Evolutionary conservation across 2,113 vertebrate genomes (phyloP).

Genomic region (Misgurnus anguillicaudatus): DNA sequence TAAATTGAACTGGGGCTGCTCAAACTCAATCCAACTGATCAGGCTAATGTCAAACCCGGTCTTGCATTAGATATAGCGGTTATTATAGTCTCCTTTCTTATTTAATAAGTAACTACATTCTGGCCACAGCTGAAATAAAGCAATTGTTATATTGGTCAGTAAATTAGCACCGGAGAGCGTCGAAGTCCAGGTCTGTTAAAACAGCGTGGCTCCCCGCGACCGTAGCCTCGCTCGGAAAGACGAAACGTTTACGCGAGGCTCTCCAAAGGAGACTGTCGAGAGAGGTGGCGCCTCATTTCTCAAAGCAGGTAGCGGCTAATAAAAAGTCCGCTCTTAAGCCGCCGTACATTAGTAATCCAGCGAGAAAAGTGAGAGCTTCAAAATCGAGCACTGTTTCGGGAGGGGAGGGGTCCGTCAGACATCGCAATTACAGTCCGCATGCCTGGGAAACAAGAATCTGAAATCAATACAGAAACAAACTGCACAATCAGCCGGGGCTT

Average conservation of each 20-base stretch:
- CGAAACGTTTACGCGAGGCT: conserved; percentile 71
- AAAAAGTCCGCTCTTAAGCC: conserved; percentile 72
- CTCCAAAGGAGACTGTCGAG: conserved; percentile 64
- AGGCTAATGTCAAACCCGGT: conserved; percentile 70
- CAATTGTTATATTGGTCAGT: conserved; percentile 55
- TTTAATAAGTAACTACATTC: conserved; percentile 58
- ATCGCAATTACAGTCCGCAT: conserved; percentile 72
- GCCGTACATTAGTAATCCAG: conserved; percentile 73
- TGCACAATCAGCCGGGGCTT: conserved; percentile 77
- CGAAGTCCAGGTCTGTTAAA: conserved; percentile 55
- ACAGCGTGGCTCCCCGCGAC: conserved; percentile 65
- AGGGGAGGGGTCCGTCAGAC: conserved; percentile 61
- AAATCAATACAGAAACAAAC: conserved; percentile 77
- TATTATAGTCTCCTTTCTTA: conserved; percentile 70
- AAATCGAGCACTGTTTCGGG: conserved; percentile 72
- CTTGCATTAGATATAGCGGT: conserved; percentile 73
- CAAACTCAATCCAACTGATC: conserved; percentile 72
- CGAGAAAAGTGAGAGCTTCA: conserved; percentile 70
- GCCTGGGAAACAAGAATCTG: conserved; percentile 48
- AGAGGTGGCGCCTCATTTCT: conserved; percentile 76
- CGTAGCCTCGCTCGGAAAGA: conserved; percentile 69
- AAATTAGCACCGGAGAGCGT: conserved; percentile 66
- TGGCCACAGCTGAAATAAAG: conserved; percentile 40
- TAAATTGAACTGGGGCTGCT: conserved; percentile 75
- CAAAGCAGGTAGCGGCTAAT: conserved; percentile 77